Evolutionary conservation across 1,140 invertebrate species (phyloP).

Genomic region (Portunus trituberculatus): DNA sequence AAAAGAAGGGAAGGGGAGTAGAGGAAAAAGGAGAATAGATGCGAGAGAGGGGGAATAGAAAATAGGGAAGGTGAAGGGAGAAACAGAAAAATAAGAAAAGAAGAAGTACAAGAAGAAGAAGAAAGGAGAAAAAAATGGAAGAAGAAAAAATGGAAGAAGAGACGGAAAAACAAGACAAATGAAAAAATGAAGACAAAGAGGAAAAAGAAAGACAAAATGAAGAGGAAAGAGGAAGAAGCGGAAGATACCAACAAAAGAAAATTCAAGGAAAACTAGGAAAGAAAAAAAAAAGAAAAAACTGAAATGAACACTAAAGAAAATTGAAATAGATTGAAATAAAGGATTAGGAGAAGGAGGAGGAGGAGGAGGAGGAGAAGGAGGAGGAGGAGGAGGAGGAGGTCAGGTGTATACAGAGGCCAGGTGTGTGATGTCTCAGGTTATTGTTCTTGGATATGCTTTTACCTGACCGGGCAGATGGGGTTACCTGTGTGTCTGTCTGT

Average conservation of each 20-base stretch:
- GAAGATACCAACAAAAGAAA: neutral
- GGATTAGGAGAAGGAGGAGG: neutral
- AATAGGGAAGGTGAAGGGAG: neutral
- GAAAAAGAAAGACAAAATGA: neutral
- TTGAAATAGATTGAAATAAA: neutral
- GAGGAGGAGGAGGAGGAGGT: neutral
- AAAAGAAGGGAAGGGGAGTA: neutral
- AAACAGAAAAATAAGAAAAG: neutral
- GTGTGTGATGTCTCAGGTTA: neutral
- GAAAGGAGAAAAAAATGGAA: neutral
- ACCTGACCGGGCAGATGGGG: neutral
- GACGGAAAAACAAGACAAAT: neutral
- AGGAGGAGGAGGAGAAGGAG: neutral
- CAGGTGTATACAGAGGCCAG: neutral
- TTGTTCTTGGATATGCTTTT: slow-evolving; percentile 5
- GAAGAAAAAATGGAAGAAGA: neutral
- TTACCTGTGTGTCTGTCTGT: neutral
- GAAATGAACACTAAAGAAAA: neutral
- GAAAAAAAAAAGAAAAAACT: neutral
- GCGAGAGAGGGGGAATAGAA: neutral
- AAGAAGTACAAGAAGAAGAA: neutral
- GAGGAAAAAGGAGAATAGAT: neutral
- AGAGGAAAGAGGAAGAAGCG: neutral
- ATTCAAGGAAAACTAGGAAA: neutral
- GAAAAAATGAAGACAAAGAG: neutral